Evolutionary conservation across 2,113 vertebrate genomes (phyloP), one percentile per base, ranked within the genome.

Genomic region (Neogobius melanostomus): DNA sequence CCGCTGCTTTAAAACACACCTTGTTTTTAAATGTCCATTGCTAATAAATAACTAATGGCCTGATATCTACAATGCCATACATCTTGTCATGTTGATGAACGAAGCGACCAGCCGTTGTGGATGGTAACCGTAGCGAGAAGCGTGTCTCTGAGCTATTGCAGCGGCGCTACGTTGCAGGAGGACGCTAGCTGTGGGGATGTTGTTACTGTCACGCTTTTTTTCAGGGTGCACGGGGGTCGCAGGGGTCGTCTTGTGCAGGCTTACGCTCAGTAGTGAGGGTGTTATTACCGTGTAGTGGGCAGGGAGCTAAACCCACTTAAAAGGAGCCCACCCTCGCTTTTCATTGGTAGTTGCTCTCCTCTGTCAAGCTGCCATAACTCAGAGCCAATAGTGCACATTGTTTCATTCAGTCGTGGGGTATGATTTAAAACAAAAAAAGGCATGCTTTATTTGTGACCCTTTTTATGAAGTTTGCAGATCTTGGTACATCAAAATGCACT

Each of bases 261-360:
- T 65, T 66, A 68, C 14, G 51, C 61, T 47, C 42, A 1, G 12
- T 16, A 36, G 51, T 21, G 62, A 51, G 8, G 69, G 45, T 47
- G 71, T 69, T 15, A 66, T 73, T 8, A 15, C 46, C 11, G 48
- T 68, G 62, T 51, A 62, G 66, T 75, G 76, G 63, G 64, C 50
- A 11, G n/a, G 50, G 62, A 63, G 47, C n/a, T 68, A 61, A 85
- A 69, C 66, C 64, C 69, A 67, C 11, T 68, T 54, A 11, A 68
- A 68, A 56, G 11, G 69, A 12, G 36, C 83, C 77, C 53, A 66
- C 75, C 72, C 72, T 72, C 66, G 7, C 51, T 52, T 77, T 45
- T 57, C 70, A 74, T 64, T 74, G 76, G 72, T 51, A 42, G 56
- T 21, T 42, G 28, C 21, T 69, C 46, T 51, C 74, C 50, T 69